These are phyloP conservation scores for Ptycholaimellus sp. DNA, from an alignment of 2,888 invertebrate genomes.

Conservation along the genomic window DNA sequence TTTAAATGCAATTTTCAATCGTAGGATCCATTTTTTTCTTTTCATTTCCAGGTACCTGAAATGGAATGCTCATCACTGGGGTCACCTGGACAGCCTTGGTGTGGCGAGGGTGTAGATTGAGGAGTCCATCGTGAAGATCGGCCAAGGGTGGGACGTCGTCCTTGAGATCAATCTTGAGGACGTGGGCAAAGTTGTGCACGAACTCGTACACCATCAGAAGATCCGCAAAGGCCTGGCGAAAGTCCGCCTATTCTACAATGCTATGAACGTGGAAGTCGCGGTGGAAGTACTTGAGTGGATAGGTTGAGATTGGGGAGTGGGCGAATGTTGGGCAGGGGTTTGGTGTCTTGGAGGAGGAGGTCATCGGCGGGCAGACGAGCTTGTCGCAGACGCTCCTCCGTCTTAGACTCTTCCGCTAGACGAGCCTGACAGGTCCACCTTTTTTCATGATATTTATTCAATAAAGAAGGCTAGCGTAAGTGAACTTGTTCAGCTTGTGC, in stretches of 20 bases:
- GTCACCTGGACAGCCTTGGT: conserved; percentile 22
- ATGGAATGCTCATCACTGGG: too few species aligned
- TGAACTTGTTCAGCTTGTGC: too few species aligned
- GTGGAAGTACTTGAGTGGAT: conserved; percentile 13
- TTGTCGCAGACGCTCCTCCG: conserved; percentile 37
- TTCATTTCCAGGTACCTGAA: too few species aligned
- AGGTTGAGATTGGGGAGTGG: neutral
- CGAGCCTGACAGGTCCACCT: conserved; percentile 51
- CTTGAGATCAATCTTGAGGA: conserved; percentile 71
- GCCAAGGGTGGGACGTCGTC: conserved; percentile 61
- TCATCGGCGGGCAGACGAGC: conserved; percentile 72
- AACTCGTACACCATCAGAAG: conserved; percentile 86
- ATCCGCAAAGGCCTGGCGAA: conserved; percentile 70
- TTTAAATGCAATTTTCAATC: too few species aligned
- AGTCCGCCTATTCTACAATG: conserved; percentile 51
- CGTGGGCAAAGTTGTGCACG: conserved; percentile 77
- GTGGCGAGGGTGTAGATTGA: conserved; percentile 19
- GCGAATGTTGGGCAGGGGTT: conserved; percentile 5
- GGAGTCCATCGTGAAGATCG: conserved; percentile 26
- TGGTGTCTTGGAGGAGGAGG: conserved; percentile 45
- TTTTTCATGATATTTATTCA: too few species aligned
- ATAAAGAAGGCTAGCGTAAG: too few species aligned
- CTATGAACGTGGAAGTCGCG: conserved; percentile 39
- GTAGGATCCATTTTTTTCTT: too few species aligned
- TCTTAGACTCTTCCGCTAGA: conserved; percentile 39